phyloP scores from a whole-genome alignment of 2,113 vertebrate species.

The Podiceps cristatus region DNA sequence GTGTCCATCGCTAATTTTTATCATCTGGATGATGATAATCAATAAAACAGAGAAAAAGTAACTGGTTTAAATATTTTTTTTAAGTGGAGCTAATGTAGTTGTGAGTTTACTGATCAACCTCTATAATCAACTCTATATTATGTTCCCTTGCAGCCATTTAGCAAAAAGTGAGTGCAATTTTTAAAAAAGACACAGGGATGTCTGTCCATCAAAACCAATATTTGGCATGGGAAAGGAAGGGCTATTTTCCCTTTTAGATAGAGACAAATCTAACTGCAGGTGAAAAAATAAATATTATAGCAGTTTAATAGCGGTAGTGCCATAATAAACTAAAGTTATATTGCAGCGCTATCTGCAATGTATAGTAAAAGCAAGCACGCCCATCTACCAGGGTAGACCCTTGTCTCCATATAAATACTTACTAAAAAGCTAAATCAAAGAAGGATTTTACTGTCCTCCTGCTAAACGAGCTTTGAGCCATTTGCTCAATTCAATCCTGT shows the following conservation, averaged over 20 bases:
- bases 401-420: constrained; percentile 54
- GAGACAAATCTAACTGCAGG: constrained; percentile 8
- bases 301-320: constrained; percentile 41
- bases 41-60: not conserved
- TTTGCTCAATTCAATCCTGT: constrained; percentile 46
- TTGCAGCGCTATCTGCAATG: constrained; percentile 6
- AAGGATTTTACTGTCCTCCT: constrained; percentile 63
- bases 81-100: not conserved
- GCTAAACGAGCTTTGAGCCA: constrained; percentile 56
- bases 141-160: not conserved
- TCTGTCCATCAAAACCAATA: not conserved
- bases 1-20: not conserved
- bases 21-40: not conserved
- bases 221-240: not conserved
- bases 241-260: not conserved
- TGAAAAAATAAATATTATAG: not conserved
- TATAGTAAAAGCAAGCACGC: constrained; percentile 35
- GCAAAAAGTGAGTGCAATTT: not conserved
- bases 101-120: not conserved
- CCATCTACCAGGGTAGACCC: not conserved
- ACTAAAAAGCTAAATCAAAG: constrained; percentile 41
- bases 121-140: not conserved
- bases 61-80: not conserved
- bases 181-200: not conserved
- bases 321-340: constrained; percentile 55